Conservation (phyloP, 1,140 invertebrate species). For the Melipona quadrifasciata region DNA sequence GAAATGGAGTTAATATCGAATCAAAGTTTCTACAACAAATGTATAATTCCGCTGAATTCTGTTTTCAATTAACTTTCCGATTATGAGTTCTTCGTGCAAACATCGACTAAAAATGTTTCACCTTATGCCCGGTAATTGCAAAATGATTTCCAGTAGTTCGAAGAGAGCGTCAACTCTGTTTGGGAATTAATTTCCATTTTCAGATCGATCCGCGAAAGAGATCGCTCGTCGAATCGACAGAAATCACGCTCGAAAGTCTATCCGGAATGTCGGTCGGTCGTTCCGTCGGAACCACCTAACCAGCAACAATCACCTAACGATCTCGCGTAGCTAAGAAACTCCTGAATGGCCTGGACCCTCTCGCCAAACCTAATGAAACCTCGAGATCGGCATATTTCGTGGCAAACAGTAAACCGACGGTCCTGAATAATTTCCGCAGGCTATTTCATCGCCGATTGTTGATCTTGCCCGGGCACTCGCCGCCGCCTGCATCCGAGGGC, state of each 20-base stretch:
- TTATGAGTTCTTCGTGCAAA: not conserved
- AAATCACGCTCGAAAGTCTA: not conserved
- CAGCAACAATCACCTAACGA: constrained; percentile 13
- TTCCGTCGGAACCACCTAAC: not conserved
- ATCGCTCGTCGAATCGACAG: not conserved
- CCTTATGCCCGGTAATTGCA: not conserved
- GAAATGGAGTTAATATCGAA: too few relatives aligned
- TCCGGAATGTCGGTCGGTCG: not conserved
- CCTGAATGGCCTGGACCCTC: not conserved
- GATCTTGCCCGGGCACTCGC: not conserved
- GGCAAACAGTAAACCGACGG: not conserved
- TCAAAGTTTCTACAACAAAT: too few relatives aligned
- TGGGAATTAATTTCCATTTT: not conserved
- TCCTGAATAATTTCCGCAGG: constrained; percentile 18
- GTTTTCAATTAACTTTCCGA: not conserved
- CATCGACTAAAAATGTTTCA: not conserved
- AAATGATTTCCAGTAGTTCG: not conserved
- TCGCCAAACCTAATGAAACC: not conserved
- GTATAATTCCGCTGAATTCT: not conserved
- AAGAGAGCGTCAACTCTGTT: not conserved
- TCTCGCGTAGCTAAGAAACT: not conserved
- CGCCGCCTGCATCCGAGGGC: too few relatives aligned
- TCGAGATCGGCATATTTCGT: not conserved
- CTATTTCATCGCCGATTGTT: constrained; percentile 12
- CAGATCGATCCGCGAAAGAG: not conserved